Percentiles rank a stretch among this genome's conserved stretches.
Evolutionary conservation across 2,888 invertebrate genomes (phyloP).

Genomic region (Blomia tropicalis): DNA sequence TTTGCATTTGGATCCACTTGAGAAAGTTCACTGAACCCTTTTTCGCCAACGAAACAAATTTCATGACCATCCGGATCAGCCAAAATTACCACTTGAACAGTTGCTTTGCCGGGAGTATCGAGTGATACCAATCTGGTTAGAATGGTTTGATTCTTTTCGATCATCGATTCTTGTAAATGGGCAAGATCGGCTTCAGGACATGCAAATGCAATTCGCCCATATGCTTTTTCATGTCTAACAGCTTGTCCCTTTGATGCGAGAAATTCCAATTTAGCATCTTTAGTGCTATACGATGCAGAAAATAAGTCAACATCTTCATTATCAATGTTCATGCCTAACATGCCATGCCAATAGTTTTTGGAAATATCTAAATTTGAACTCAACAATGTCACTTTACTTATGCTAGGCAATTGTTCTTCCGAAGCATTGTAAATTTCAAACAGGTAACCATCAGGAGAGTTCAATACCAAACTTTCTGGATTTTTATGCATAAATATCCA

Average conservation of each 20-base stretch:
- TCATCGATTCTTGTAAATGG: conserved; percentile 54
- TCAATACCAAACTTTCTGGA: conserved; percentile 10
- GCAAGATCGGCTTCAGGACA: conserved; percentile 47
- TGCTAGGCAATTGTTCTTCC: conserved; percentile 31
- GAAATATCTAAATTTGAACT: conserved; percentile 59
- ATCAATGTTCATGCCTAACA: conserved; percentile 56
- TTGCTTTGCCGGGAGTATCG: conserved; percentile 92
- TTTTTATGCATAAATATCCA: neutral
- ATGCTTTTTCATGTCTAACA: conserved; percentile 70
- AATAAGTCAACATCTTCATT: conserved; percentile 45
- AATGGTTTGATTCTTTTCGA: conserved; percentile 53
- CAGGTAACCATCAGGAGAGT: conserved; percentile 25
- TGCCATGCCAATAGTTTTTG: conserved; percentile 60
- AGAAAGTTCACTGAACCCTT: conserved; percentile 74
- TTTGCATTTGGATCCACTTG: conserved; percentile 68
- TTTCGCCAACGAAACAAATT: conserved; percentile 95
- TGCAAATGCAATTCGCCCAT: conserved; percentile 86
- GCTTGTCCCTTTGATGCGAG: conserved; percentile 39
- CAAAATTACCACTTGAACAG: conserved; percentile 83
- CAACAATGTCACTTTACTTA: conserved; percentile 58
- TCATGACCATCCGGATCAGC: conserved; percentile 95
- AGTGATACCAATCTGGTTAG: conserved; percentile 76
- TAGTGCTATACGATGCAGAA: conserved; percentile 51
- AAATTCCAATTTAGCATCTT: conserved; percentile 53
- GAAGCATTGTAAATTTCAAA: neutral